A percentile compares a stretch with the other conserved stretches of the same genome.
phyloP scores from a whole-genome alignment of 1,140 invertebrate genomes.

The Leptinotarsa undecemlineata region DNA sequence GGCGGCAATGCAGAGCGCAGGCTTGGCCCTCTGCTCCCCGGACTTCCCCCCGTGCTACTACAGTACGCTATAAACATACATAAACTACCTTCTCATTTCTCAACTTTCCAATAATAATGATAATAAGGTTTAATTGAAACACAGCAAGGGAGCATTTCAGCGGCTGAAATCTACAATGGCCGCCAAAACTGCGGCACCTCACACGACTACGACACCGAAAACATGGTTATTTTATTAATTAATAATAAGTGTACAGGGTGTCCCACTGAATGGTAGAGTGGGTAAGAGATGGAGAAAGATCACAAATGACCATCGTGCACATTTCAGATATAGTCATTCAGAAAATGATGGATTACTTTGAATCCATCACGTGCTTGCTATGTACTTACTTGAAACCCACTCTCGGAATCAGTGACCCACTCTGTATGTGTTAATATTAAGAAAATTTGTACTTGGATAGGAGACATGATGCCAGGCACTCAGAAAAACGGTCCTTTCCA shows the following conservation, averaged over 20 bases:
- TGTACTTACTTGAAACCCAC: too few species aligned
- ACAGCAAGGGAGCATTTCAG: conserved; percentile 52
- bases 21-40: conserved; percentile 36
- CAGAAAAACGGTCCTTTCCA: conserved; percentile 34
- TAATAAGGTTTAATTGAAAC: conserved; percentile 49
- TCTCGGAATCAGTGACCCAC: neutral
- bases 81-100: conserved; percentile 53
- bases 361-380: too few species aligned
- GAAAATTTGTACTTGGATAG: conserved; percentile 53
- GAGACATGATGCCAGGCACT: conserved; percentile 39
- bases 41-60: conserved; percentile 49
- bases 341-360: too few species aligned
- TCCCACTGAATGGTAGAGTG: neutral
- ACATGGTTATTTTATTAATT: conserved; percentile 41
- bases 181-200: conserved; percentile 38
- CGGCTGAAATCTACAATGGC: conserved; percentile 36
- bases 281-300: neutral
- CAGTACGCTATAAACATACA: conserved; percentile 55
- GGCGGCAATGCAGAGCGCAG: conserved; percentile 48
- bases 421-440: conserved; percentile 32
- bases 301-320: too few species aligned
- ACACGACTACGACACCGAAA: conserved; percentile 51
- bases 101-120: conserved; percentile 54
- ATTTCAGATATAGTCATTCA: too few species aligned
- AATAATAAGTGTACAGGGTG: conserved; percentile 27